These are phyloP conservation scores for Galerucella calmariensis DNA, from an alignment of 2,888 invertebrate species.

Conservation along the genomic window DNA sequence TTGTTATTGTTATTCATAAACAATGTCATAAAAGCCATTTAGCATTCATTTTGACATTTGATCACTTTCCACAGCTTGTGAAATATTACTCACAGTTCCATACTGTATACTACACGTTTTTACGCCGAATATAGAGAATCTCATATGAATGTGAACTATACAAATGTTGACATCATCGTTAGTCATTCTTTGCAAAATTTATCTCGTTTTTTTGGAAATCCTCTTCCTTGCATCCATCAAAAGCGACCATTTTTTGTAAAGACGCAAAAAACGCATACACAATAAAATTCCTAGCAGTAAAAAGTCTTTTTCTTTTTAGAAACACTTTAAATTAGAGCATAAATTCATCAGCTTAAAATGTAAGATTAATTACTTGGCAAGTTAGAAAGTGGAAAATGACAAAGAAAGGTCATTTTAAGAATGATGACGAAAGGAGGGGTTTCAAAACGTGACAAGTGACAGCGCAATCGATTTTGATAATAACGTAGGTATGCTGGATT, in stretches of 20 bases:
- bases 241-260: neutral
- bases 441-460: constrained; percentile 24
- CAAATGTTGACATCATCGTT: neutral
- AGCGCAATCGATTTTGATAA: constrained; percentile 26
- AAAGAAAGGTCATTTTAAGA: constrained; percentile 29
- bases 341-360: constrained; percentile 35
- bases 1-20: too few species aligned
- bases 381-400: constrained; percentile 29
- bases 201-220: neutral
- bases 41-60: too few species aligned
- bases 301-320: constrained; percentile 31
- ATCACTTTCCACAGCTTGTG: too few species aligned
- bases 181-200: constrained; percentile 1
- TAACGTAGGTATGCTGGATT: constrained; percentile 21
- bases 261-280: constrained; percentile 5
- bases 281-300: constrained; percentile 23
- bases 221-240: neutral
- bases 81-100: too few species aligned
- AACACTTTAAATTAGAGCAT: constrained; percentile 40
- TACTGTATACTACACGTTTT: too few species aligned
- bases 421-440: neutral
- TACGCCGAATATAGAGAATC: too few species aligned
- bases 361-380: constrained; percentile 41
- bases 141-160: neutral
- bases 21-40: too few species aligned